Evolutionary conservation across 2,797 vertebrate genomes (phyloP).

Genomic region (Intellagama lesueurii): DNA sequence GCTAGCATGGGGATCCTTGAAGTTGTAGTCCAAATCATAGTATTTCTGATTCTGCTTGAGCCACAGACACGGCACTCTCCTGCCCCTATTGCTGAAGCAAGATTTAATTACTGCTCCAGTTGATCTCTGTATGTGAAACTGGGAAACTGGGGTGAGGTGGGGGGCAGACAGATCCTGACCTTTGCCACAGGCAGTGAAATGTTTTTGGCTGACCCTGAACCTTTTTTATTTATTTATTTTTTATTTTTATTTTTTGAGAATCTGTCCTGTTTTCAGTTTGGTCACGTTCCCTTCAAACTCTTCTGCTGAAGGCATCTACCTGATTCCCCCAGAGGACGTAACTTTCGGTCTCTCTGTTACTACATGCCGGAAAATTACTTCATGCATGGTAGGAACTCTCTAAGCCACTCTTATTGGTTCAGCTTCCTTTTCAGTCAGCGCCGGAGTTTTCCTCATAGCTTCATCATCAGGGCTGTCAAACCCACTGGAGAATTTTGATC

Average conservation of each 20-base stretch:
- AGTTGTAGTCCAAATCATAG: too few species aligned
- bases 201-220: too few species aligned
- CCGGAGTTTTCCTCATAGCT: not conserved
- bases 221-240: too few species aligned
- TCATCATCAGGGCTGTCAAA: not conserved
- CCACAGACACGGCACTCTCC: not conserved
- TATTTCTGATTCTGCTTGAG: not conserved
- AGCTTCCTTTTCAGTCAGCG: not conserved
- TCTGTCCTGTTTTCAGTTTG: not conserved
- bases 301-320: not conserved
- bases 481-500: not conserved
- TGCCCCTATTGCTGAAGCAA: not conserved
- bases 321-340: not conserved
- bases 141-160: not conserved
- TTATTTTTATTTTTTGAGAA: too few species aligned
- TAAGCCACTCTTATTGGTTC: not conserved
- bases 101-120: not conserved
- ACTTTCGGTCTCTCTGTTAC: not conserved
- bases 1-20: too few species aligned
- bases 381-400: not conserved
- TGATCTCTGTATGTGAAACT: not conserved
- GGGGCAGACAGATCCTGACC: too few species aligned
- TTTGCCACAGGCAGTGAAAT: not conserved
- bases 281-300: not conserved
- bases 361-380: slow-evolving; percentile 25